Evolutionary conservation across 2,113 vertebrate species (phyloP).

Genomic region (Cyanoramphus novaezelandiae): DNA sequence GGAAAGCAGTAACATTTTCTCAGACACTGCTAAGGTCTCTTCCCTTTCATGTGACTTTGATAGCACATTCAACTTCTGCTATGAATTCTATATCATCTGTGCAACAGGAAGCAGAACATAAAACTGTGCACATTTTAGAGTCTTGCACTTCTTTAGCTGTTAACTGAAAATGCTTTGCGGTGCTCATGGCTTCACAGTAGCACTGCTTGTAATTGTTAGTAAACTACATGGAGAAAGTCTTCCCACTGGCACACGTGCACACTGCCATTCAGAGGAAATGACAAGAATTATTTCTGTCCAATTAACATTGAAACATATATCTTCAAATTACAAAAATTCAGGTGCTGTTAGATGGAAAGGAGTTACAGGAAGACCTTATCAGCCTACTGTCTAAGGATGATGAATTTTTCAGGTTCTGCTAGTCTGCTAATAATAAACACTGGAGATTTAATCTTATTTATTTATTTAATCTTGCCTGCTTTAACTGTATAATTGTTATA

Average conservation of each 20-base stretch:
- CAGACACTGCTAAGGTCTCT: background rate
- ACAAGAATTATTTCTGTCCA: conserved; percentile 5
- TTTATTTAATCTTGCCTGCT: conserved; percentile 48
- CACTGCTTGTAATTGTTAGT: background rate
- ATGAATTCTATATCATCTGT: background rate
- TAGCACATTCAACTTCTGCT: conserved; percentile 16
- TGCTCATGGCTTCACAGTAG: background rate
- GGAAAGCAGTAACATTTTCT: conserved; percentile 20
- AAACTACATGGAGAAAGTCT: background rate
- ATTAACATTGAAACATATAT: background rate
- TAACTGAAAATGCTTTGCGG: background rate
- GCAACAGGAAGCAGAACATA: conserved; percentile 11
- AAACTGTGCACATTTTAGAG: background rate
- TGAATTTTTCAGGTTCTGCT: conserved; percentile 16
- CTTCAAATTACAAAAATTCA: background rate
- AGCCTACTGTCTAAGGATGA: background rate
- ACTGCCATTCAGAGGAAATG: background rate
- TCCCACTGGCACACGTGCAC: background rate
- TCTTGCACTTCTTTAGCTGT: background rate
- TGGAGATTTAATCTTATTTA: conserved; percentile 46
- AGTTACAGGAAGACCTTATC: conserved; percentile 11
- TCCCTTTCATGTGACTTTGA: background rate
- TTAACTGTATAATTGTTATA: conserved; percentile 59
- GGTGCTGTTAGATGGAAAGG: background rate
- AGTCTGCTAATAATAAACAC: conserved; percentile 45